phyloP scores from a whole-genome alignment of 30 jellyfish, hydroid and myxozoan species.

The Nemopilema nomurai region DNA sequence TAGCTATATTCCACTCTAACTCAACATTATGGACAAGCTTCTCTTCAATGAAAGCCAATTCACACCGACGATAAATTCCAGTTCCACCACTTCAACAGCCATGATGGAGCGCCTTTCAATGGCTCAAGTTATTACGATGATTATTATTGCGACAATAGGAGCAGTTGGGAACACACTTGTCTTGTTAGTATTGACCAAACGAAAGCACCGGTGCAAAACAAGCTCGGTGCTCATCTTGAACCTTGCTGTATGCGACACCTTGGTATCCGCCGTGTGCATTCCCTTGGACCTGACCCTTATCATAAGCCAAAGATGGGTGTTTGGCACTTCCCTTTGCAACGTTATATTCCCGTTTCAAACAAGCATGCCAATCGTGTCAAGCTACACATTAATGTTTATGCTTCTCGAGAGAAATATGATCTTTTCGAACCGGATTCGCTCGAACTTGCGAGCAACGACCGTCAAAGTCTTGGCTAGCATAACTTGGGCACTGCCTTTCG shows the following conservation, averaged over 20 bases:
- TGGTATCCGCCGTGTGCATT: conserved; percentile 52
- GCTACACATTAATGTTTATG: conserved; percentile 75
- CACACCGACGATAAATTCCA: background rate
- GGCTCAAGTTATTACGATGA: conserved; percentile 27
- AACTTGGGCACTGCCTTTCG: conserved; percentile 60
- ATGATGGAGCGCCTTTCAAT: background rate
- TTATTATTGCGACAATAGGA: conserved; percentile 45
- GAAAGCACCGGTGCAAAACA: conserved; percentile 62
- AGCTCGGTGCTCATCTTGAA: conserved; percentile 68
- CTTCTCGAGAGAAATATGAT: conserved; percentile 66
- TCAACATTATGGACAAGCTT: background rate
- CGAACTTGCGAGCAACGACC: conserved; percentile 41
- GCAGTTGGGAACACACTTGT: conserved; percentile 53
- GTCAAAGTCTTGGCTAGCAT: conserved; percentile 11
- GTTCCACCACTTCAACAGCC: background rate
- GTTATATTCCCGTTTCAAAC: conserved; percentile 78
- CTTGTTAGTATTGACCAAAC: conserved; percentile 27
- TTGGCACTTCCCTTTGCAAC: conserved; percentile 42
- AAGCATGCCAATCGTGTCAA: conserved; percentile 63
- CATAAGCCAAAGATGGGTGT: conserved; percentile 36
- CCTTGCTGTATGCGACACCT: conserved; percentile 69
- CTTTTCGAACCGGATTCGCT: conserved; percentile 45
- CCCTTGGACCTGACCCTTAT: conserved; percentile 51
- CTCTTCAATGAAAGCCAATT: background rate
- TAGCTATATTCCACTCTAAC: background rate